Evolutionary conservation across 2,113 vertebrate species (phyloP), one percentile per base, ranked within the genome.

Genomic region (Piliocolobus tephrosceles): DNA sequence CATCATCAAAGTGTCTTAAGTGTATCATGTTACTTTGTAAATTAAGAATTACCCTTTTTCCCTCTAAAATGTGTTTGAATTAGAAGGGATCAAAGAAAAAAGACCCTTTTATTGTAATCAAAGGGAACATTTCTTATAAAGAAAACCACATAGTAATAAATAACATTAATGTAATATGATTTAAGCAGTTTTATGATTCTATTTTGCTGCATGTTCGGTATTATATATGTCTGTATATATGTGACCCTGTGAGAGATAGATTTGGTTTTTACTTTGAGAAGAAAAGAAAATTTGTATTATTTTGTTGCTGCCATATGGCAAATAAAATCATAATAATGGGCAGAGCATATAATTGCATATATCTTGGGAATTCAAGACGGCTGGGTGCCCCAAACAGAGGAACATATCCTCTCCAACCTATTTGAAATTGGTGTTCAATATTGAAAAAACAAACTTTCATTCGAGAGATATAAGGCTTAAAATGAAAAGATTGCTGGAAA

Each of bases 31-130:
- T 76, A 88, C 79, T 40, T n/a, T 94, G 73, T 57, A 87, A 96
- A 82, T 68, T 38, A 32, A 20, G 1, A 0, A 84, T 97, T 94
- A 35, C 40, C 16, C 40, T 8, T 88, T 81, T 1, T 73, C 94
- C 64, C 38, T 94, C 81, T 70, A 96, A 86, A 87, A 52, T 14
- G 84, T 97, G 2, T 75, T 97, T 94, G 90, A 83, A 92, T 95
- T 96, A 64, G 2, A 88, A 91, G 61, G 55, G 1, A 12, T 35
- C n/a, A 80, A 84, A 57, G 17, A 91, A 80, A 64, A 94, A 95
- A 35, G 0, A 32, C 0, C 52, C 87, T 7, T 58, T 57, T 55
- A 22, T 50, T 61, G 13, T 30, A 45, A 83, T 90, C 72, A 82
- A 45, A 61, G 1, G 3, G 12, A 5, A 23, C 13, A 25, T n/a